These are phyloP conservation scores for Clavelina lepadiformis DNA, from an alignment of 23 tunicate species.

Conservation along the genomic window DNA sequence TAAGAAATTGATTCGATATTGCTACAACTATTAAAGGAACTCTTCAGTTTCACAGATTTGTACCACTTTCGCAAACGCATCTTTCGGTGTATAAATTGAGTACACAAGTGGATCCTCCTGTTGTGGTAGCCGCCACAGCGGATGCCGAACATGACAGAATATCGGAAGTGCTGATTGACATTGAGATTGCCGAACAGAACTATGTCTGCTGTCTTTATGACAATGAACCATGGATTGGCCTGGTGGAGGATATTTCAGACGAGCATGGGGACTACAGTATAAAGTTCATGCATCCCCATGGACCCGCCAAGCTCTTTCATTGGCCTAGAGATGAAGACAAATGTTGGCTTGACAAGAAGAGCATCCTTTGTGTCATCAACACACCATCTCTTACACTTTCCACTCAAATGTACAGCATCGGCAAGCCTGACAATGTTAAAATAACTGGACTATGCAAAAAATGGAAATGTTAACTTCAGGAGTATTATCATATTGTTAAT, in stretches of 20 bases:
- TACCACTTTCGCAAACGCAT: constrained; percentile 1
- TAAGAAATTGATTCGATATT: not conserved
- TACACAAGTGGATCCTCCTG: constrained; percentile 11
- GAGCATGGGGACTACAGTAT: constrained; percentile 10
- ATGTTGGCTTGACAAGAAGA: constrained; percentile 10
- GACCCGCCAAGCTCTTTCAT: constrained; percentile 3
- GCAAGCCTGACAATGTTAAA: too few species aligned
- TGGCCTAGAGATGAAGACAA: constrained; percentile 11
- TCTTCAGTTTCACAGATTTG: constrained; percentile 14
- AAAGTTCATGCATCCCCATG: constrained; percentile 21
- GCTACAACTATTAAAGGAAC: constrained; percentile 13
- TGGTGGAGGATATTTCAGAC: constrained; percentile 14
- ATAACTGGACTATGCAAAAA: too few species aligned
- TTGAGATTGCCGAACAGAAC: not conserved
- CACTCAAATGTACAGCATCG: too few species aligned
- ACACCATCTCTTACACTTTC: constrained; percentile 5
- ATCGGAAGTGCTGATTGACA: not conserved
- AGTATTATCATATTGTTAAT: too few species aligned
- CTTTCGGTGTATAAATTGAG: constrained; percentile 2
- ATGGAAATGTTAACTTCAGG: too few species aligned
- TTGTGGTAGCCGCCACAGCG: constrained; percentile 6
- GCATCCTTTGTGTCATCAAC: constrained; percentile 17
- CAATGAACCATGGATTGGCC: constrained; percentile 5
- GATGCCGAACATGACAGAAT: not conserved
- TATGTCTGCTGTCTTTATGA: constrained; percentile 7